Percentiles rank a stretch among this genome's conserved stretches.
phyloP scores from a whole-genome alignment of 2,797 vertebrate genomes.

The Falco biarmicus region DNA sequence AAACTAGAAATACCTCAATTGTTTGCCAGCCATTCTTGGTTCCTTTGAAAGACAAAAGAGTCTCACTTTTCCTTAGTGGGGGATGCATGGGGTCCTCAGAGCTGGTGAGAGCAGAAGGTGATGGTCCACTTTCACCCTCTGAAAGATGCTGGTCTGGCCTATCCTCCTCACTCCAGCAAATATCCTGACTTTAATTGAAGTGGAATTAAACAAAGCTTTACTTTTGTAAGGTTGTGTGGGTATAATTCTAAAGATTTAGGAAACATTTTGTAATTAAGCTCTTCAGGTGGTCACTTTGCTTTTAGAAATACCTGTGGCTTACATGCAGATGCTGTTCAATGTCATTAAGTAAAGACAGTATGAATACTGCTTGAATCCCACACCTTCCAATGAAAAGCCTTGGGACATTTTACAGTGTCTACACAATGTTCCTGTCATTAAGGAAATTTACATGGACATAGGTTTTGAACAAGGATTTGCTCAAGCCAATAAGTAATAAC shows the following conservation, averaged over 20 bases:
- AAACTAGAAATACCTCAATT: neutral
- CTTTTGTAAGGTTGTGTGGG: neutral
- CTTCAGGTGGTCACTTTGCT: neutral
- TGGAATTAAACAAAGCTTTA: neutral
- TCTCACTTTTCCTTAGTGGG: neutral
- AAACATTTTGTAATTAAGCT: neutral
- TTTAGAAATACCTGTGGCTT: neutral
- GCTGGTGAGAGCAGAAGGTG: neutral
- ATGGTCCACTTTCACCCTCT: neutral
- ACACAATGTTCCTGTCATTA: neutral
- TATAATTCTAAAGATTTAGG: neutral
- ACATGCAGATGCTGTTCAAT: neutral
- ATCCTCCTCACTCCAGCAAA: neutral
- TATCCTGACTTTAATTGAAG: neutral
- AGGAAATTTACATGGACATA: neutral
- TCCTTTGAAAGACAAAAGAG: neutral
- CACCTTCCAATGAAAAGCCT: neutral
- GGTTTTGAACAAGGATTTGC: neutral
- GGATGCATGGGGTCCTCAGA: neutral
- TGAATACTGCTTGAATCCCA: neutral
- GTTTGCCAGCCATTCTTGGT: neutral
- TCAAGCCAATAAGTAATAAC: neutral
- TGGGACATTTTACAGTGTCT: neutral
- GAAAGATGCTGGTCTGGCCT: neutral
- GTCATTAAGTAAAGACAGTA: neutral